Conservation (phyloP, 1,140 invertebrate genomes). For the Lepidurus apus region DNA sequence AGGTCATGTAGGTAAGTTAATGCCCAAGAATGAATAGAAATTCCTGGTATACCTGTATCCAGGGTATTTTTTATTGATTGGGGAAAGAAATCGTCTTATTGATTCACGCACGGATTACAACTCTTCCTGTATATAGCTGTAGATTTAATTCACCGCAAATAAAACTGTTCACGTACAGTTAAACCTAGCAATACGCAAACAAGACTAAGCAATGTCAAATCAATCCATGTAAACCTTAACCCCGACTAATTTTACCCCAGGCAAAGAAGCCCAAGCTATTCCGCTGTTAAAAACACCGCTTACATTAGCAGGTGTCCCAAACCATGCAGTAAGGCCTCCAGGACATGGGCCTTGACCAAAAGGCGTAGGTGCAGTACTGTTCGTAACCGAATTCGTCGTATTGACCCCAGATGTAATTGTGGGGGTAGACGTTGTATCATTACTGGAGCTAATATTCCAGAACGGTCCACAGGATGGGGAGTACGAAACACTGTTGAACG, state of each 20-base stretch:
- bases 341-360: background rate
- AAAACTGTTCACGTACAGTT: background rate
- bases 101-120: no score
- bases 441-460: background rate
- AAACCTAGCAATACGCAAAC: background rate
- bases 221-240: conserved; percentile 3
- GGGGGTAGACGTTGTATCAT: background rate
- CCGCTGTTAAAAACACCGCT: background rate
- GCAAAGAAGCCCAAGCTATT: background rate
- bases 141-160: no score
- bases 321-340: conserved; percentile 1
- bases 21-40: no score
- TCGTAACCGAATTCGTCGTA: background rate
- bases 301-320: background rate
- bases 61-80: no score
- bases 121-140: no score
- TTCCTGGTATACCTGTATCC: no score
- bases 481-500: background rate
- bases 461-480: background rate
- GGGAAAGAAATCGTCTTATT: no score
- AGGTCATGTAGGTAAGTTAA: no score
- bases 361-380: background rate
- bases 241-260: background rate
- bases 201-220: background rate
- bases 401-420: background rate